A percentile compares a stretch with the other conserved stretches of the same genome.
phyloP scores from a whole-genome alignment of 1,140 invertebrate genomes.

The Pseudoatta argentina region DNA sequence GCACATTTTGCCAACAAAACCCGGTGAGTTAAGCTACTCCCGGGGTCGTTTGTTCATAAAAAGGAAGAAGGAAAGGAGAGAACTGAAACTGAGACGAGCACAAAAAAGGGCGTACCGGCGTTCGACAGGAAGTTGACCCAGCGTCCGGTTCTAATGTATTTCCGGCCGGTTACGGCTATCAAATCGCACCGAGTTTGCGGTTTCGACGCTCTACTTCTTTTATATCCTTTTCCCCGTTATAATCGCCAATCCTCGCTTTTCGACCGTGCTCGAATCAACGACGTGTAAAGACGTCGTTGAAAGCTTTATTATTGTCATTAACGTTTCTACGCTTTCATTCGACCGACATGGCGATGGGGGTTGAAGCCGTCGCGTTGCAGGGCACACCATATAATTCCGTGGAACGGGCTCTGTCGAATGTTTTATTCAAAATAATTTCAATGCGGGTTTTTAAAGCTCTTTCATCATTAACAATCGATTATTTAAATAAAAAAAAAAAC shows the following conservation, averaged over 20 bases:
- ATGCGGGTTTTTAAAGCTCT: not conserved
- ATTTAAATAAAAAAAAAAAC: not conserved
- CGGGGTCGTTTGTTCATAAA: conserved; percentile 18
- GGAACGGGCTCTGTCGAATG: not conserved
- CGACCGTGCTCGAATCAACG: conserved; percentile 35
- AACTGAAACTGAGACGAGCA: conserved; percentile 24
- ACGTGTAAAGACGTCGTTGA: conserved; percentile 35
- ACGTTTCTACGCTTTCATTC: conserved; percentile 15
- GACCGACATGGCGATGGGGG: not conserved
- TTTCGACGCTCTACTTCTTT: conserved; percentile 68
- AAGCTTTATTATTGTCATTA: conserved; percentile 55
- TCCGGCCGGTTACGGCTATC: conserved; percentile 81
- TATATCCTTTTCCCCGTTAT: conserved; percentile 33
- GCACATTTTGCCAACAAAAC: conserved; percentile 47
- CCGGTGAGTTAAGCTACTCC: conserved; percentile 9
- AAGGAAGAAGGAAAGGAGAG: conserved; percentile 46
- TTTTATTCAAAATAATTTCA: conserved; percentile 27
- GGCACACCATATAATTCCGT: not conserved
- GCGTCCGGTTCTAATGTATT: conserved; percentile 83
- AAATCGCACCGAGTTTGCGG: conserved; percentile 79
- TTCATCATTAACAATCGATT: conserved; percentile 3
- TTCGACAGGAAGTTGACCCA: conserved; percentile 74
- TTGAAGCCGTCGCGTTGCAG: not conserved
- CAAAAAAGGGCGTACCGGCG: conserved; percentile 37
- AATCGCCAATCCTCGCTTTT: conserved; percentile 47